These are phyloP conservation scores for Patagioenas fasciata DNA, from an alignment of 2,113 vertebrate species.

Conservation along the genomic window DNA sequence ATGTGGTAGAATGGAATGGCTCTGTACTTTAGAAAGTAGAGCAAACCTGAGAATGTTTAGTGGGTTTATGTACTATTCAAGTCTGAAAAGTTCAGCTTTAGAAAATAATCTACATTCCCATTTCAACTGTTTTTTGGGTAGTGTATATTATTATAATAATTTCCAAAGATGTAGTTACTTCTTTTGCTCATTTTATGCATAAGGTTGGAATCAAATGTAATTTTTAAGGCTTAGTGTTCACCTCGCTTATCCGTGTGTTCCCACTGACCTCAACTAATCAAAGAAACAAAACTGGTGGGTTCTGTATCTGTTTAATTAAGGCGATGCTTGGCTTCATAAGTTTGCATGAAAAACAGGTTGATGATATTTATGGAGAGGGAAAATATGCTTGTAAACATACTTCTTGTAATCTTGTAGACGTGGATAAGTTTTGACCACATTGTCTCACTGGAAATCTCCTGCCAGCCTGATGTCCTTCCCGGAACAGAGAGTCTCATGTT, in stretches of 20 bases:
- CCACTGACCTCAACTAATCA: neutral
- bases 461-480: neutral
- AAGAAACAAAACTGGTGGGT: neutral
- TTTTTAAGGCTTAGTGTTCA: neutral
- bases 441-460: constrained; percentile 25
- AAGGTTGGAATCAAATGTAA: neutral
- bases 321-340: neutral
- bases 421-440: neutral
- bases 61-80: neutral
- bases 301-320: neutral
- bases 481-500: constrained; percentile 21
- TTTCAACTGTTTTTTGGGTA: neutral
- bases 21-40: neutral
- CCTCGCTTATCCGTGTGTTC: neutral
- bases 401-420: neutral
- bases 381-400: neutral
- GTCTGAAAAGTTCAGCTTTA: neutral
- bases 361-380: neutral
- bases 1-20: neutral
- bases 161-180: neutral
- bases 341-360: neutral
- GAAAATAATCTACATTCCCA: neutral
- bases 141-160: neutral
- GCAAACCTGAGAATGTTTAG: neutral
- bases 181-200: neutral